phyloP scores from a whole-genome alignment of 2,797 vertebrate genomes.

The Uromys caudimaculatus region DNA sequence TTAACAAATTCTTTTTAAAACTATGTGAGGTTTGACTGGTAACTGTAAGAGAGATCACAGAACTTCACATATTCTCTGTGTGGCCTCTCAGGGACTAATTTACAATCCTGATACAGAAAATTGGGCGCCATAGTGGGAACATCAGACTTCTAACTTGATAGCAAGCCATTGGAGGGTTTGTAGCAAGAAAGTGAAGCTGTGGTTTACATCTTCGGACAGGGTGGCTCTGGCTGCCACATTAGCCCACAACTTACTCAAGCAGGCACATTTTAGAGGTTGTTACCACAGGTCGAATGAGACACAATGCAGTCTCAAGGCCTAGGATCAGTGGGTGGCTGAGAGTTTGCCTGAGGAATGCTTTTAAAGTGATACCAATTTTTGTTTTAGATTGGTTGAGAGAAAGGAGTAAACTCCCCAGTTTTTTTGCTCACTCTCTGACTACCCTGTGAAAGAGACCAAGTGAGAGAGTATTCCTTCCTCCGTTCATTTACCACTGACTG shows the following conservation, averaged over 20 bases:
- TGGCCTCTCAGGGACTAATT: not conserved
- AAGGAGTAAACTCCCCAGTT: not conserved
- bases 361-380: not conserved
- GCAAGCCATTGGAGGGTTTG: not conserved
- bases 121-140: not conserved
- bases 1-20: not conserved
- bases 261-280: not conserved
- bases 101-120: not conserved
- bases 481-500: not conserved
- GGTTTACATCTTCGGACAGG: not conserved
- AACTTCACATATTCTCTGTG: not conserved
- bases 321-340: not conserved
- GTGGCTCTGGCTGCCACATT: not conserved
- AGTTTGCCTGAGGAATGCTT: not conserved
- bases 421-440: not conserved
- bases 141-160: not conserved
- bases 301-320: not conserved
- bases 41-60: not conserved
- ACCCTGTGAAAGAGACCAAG: not conserved
- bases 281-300: accelerated
- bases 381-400: not conserved
- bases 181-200: not conserved
- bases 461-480: not conserved
- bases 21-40: not conserved
- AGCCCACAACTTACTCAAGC: not conserved